These are phyloP conservation scores for Saguinus imperator DNA, from an alignment of 2,113 vertebrate genomes.

Conservation along the genomic window DNA sequence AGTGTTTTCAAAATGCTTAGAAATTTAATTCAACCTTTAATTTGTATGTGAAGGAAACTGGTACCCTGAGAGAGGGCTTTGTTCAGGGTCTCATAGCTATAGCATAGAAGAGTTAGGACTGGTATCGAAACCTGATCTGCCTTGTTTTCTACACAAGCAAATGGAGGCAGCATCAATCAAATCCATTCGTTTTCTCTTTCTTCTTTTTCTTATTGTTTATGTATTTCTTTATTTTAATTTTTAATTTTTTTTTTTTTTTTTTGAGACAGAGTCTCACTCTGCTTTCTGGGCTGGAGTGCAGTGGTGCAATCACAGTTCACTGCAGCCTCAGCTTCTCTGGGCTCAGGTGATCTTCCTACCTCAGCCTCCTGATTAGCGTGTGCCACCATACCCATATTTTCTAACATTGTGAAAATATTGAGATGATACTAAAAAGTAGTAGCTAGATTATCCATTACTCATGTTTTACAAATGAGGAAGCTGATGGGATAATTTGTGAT, in stretches of 20 bases:
- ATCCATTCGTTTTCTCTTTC: background rate
- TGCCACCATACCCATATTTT: too few relatives aligned
- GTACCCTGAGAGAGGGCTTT: background rate
- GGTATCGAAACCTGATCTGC: background rate
- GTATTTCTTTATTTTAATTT: too few relatives aligned
- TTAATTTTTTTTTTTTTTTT: too few relatives aligned
- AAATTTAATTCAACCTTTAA: background rate
- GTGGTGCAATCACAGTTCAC: too few relatives aligned
- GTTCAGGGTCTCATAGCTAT: background rate
- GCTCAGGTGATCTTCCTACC: too few relatives aligned
- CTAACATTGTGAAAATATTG: background rate
- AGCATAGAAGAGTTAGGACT: background rate
- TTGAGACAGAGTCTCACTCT: too few relatives aligned
- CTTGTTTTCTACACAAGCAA: background rate
- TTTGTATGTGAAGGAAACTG: conserved; percentile 19
- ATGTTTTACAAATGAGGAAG: background rate
- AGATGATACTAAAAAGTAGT: background rate
- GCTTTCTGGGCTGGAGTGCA: too few relatives aligned
- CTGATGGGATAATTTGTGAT: background rate
- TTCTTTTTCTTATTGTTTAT: too few relatives aligned
- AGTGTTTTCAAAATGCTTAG: conserved; percentile 15
- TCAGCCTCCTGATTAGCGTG: too few relatives aligned
- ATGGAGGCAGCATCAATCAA: background rate
- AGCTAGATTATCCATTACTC: background rate
- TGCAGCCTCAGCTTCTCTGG: too few relatives aligned